Percentiles rank a stretch among this genome's conserved stretches.
phyloP scores from a whole-genome alignment of 2,113 vertebrate species.

The Nibea albiflora region DNA sequence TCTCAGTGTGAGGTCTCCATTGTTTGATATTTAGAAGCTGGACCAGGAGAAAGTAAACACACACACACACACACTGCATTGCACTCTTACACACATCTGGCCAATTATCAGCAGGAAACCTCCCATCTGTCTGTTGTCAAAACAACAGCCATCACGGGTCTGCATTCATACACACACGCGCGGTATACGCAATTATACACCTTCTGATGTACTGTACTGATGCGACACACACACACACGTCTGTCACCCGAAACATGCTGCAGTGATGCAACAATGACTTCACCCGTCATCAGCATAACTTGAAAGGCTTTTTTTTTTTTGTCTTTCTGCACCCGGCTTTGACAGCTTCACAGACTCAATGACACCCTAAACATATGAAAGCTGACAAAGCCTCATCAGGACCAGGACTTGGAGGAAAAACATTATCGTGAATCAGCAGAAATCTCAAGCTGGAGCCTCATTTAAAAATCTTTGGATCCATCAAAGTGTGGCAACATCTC shows the following conservation, averaged over 20 bases:
- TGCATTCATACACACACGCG: background rate
- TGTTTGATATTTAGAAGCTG: constrained; percentile 37
- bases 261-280: constrained; percentile 3
- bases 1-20: constrained; percentile 24
- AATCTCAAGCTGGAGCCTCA: background rate
- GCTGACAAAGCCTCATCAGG: background rate
- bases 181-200: background rate
- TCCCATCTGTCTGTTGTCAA: constrained; percentile 72
- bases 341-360: background rate
- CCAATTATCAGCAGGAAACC: constrained; percentile 52
- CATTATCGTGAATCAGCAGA: background rate
- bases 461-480: background rate
- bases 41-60: constrained; percentile 13
- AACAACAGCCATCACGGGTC: constrained; percentile 39
- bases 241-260: background rate
- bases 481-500: constrained; percentile 10
- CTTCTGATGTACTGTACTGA: constrained; percentile 10
- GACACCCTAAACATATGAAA: background rate
- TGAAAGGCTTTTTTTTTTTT: constrained; percentile 22
- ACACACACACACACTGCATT: background rate
- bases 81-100: constrained; percentile 49
- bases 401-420: background rate
- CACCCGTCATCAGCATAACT: background rate
- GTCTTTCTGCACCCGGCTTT: background rate
- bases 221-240: background rate